Conservation (phyloP, 2,113 vertebrate genomes). For the Saccopteryx bilineata region DNA sequence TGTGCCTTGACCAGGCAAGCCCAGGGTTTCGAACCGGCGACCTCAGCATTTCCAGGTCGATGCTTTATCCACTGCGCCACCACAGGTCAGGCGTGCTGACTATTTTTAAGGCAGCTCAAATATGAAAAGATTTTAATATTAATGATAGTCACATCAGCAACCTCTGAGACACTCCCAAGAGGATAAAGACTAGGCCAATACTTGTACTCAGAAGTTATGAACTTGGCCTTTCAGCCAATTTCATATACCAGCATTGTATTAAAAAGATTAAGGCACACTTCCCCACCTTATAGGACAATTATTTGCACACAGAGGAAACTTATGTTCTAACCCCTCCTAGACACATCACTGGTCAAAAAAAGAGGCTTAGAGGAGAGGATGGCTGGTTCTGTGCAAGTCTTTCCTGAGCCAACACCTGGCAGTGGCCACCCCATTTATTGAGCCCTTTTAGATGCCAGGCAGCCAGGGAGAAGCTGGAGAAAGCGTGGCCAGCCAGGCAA, state of each 20-base stretch:
- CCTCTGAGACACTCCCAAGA: conserved; percentile 11
- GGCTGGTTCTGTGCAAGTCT: neutral
- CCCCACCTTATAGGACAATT: neutral
- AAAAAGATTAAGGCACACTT: conserved; percentile 18
- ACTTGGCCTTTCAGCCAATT: neutral
- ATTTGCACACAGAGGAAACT: conserved; percentile 4
- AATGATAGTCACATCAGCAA: conserved; percentile 27
- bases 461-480: conserved; percentile 35
- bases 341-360: conserved; percentile 40
- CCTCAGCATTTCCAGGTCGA: too few species aligned
- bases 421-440: neutral
- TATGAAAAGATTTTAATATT: conserved; percentile 44
- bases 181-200: neutral
- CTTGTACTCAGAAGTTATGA: conserved; percentile 36
- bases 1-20: too few species aligned
- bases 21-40: too few species aligned
- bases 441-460: conserved; percentile 12
- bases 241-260: neutral
- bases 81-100: too few species aligned
- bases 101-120: conserved; percentile 43
- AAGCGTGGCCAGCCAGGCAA: neutral
- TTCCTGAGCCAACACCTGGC: neutral
- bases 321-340: neutral
- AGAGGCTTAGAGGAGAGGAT: neutral
- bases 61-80: too few species aligned